A percentile compares a stretch with the other conserved stretches of the same genome.
Conservation (phyloP, 1,140 invertebrate species). For the Aplysia californica region DNA sequence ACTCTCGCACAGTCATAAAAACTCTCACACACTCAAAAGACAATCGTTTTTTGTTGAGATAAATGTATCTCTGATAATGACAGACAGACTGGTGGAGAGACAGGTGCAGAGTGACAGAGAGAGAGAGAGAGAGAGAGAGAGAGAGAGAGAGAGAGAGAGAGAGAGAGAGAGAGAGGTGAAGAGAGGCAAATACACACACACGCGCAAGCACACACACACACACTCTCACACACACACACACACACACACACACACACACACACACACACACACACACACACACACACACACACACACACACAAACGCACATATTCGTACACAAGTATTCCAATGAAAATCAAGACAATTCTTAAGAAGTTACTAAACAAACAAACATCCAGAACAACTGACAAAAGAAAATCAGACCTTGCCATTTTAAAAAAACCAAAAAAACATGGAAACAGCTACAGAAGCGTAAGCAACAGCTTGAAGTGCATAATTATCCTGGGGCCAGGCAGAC, state of each 20-base stretch:
- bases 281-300: too few species aligned
- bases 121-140: constrained; percentile 20
- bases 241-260: neutral
- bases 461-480: too few species aligned
- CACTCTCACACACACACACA: neutral
- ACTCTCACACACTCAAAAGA: neutral
- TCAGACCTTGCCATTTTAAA: too few species aligned
- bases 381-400: neutral
- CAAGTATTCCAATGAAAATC: neutral
- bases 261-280: neutral
- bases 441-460: too few species aligned
- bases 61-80: neutral
- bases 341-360: neutral
- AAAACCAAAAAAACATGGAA: too few species aligned
- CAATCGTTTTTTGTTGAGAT: neutral
- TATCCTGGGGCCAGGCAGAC: too few species aligned
- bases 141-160: constrained; percentile 22
- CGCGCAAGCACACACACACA: too few species aligned
- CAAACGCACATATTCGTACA: too few species aligned
- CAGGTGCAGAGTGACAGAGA: neutral
- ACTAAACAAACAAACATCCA: too few species aligned
- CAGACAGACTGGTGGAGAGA: neutral
- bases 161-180: constrained; percentile 13
- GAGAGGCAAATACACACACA: neutral
- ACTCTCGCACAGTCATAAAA: neutral